Evolutionary conservation across 1,140 invertebrate genomes (phyloP).

Genomic region (Cheumatopsyche charites): DNA sequence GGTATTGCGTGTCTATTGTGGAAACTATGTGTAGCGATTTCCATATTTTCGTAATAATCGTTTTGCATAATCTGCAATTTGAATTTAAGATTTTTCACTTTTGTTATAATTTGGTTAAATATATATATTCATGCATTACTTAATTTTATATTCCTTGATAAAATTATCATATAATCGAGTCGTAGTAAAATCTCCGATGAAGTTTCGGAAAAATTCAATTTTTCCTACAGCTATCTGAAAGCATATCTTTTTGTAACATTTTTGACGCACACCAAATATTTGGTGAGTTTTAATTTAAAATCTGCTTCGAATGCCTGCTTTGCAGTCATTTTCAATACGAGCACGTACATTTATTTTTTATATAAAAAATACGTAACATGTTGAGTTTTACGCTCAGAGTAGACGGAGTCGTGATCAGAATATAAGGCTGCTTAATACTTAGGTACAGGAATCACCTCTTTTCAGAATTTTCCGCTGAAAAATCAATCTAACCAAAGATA

Average conservation of each 20-base stretch:
- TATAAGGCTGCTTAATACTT: conserved; percentile 38
- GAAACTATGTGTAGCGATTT: no score
- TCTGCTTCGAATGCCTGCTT: conserved; percentile 25
- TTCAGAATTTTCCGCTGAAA: conserved; percentile 32
- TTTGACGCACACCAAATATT: neutral
- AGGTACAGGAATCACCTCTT: conserved; percentile 29
- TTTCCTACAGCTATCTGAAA: no score
- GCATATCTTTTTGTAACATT: neutral
- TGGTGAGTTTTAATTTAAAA: conserved; percentile 26
- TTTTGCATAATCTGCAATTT: no score
- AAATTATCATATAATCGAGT: no score
- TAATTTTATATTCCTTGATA: no score
- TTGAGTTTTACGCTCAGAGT: conserved; percentile 45
- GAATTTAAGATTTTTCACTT: no score
- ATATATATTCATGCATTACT: no score
- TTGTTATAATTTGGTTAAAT: no score
- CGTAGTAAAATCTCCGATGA: no score
- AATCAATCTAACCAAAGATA: conserved; percentile 33
- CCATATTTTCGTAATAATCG: no score
- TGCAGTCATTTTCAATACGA: conserved; percentile 43
- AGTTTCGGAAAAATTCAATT: no score
- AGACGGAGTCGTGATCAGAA: conserved; percentile 43
- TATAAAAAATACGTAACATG: conserved; percentile 42
- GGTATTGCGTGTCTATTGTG: no score
- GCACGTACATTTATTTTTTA: conserved; percentile 45